Percentiles rank a stretch among this genome's conserved stretches.
Evolutionary conservation across 2,888 invertebrate genomes (phyloP).

Genomic region (Pandemis heparana): DNA sequence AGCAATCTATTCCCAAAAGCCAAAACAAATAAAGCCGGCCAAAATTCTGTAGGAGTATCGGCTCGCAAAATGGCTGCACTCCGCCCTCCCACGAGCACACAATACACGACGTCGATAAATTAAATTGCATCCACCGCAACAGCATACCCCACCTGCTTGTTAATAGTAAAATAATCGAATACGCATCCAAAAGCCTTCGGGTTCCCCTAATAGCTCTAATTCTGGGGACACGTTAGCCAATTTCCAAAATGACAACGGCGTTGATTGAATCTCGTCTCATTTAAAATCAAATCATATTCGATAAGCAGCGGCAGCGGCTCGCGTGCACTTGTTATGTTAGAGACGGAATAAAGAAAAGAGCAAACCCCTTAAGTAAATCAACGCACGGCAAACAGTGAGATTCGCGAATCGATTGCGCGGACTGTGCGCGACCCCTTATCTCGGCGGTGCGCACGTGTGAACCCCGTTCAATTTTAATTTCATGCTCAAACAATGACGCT

Average conservation of each 20-base stretch:
- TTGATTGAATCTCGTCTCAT: conserved; percentile 44
- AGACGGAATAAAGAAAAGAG: conserved; percentile 78
- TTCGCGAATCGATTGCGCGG: conserved; percentile 74
- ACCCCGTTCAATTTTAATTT: conserved; percentile 85
- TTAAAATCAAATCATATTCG: conserved; percentile 37
- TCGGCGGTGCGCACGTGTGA: conserved; percentile 82
- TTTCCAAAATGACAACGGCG: conserved; percentile 40
- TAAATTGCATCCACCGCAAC: conserved; percentile 71
- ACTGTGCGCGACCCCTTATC: conserved; percentile 74
- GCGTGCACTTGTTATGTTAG: conserved; percentile 60
- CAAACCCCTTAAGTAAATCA: conserved; percentile 79
- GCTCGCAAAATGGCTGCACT: conserved; percentile 38
- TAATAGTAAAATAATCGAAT: conserved; percentile 76
- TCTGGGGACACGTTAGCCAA: conserved; percentile 56
- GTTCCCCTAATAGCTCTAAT: conserved; percentile 64
- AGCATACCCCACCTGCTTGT: conserved; percentile 56
- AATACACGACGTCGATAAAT: conserved; percentile 65
- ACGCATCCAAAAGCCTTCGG: conserved; percentile 53
- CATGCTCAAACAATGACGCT: conserved; percentile 86
- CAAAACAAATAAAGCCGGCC: conserved; percentile 60
- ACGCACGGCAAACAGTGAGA: conserved; percentile 68
- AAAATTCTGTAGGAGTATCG: conserved; percentile 46
- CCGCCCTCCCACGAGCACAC: conserved; percentile 49
- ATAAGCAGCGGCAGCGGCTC: conserved; percentile 46
- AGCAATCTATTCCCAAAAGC: conserved; percentile 59